Evolutionary conservation across 2,797 vertebrate genomes (phyloP).

Genomic region (Tadarida brasiliensis): DNA sequence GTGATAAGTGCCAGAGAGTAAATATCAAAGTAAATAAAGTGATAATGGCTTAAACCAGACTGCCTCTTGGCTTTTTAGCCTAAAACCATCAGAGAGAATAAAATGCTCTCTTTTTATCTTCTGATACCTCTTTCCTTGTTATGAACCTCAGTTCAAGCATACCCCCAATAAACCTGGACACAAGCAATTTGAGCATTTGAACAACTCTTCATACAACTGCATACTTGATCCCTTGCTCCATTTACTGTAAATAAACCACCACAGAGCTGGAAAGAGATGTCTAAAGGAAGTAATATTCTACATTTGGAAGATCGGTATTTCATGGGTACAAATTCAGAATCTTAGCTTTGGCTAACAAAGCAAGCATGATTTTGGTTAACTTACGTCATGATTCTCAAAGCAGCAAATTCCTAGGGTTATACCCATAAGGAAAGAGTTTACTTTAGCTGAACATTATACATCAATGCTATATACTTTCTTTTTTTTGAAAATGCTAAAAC

Average conservation of each 20-base stretch:
- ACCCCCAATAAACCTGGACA: not conserved
- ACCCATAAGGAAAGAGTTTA: not conserved
- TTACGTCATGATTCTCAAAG: constrained; percentile 5
- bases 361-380: not conserved
- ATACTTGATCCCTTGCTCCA: not conserved
- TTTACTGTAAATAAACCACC: not conserved
- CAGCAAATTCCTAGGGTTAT: not conserved
- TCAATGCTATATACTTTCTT: not conserved
- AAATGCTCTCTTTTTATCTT: not conserved
- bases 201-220: not conserved
- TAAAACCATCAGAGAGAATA: not conserved
- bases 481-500: not conserved
- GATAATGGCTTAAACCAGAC: not conserved
- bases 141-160: not conserved
- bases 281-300: not conserved
- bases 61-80: not conserved
- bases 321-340: not conserved
- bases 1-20: not conserved
- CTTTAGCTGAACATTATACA: not conserved
- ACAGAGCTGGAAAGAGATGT: not conserved
- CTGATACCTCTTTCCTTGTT: not conserved
- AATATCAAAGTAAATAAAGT: not conserved
- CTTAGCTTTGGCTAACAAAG: not conserved
- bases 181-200: not conserved
- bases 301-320: not conserved